Evolutionary conservation across 2,888 invertebrate species (phyloP).

Genomic region (Oxytorus armatus): DNA sequence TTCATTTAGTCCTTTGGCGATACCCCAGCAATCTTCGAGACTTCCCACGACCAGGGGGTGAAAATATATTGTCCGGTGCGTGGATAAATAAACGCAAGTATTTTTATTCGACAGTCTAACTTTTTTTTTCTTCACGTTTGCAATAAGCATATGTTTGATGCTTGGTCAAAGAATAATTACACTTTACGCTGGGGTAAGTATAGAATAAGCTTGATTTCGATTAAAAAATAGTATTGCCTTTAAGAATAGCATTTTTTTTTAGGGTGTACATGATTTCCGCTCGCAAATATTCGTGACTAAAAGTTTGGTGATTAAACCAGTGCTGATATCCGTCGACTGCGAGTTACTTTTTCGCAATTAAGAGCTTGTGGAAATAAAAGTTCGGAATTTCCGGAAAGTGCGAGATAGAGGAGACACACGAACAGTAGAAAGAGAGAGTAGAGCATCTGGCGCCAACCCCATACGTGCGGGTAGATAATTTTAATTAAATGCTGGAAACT

Average conservation of each 20-base stretch:
- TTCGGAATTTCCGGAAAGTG: neutral
- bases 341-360: conserved; percentile 42
- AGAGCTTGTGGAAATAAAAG: conserved; percentile 26
- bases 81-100: neutral
- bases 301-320: conserved; percentile 24
- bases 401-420: neutral
- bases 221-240: neutral
- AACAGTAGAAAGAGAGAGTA: conserved; percentile 23
- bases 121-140: neutral
- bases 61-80: neutral
- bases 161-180: too few species aligned
- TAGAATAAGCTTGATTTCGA: too few species aligned
- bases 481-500: conserved; percentile 69
- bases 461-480: conserved; percentile 68
- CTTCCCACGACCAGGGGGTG: neutral
- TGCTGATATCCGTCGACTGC: conserved; percentile 33
- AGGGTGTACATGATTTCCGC: neutral
- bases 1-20: neutral
- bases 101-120: neutral
- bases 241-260: too few species aligned
- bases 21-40: too few species aligned
- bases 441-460: conserved; percentile 62
- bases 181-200: too few species aligned
- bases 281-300: neutral
- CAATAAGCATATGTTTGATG: too few species aligned